Evolutionary conservation across 1,140 invertebrate species (phyloP).

Genomic region (Hyposmocoma kahamanoa): DNA sequence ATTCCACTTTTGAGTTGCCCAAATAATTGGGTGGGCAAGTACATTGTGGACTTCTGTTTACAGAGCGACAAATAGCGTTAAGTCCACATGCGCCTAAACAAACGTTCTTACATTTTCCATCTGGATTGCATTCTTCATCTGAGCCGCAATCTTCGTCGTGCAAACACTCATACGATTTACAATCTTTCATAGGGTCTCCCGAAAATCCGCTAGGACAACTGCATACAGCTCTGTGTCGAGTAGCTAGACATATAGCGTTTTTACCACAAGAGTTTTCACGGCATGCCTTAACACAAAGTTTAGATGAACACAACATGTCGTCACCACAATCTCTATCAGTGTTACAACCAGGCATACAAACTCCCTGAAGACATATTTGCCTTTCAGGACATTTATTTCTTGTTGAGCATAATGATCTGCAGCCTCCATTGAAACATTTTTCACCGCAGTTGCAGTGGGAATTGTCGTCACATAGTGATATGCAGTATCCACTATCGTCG

Average conservation of each 20-base stretch:
- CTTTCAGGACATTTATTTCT: constrained; percentile 69
- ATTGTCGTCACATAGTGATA: constrained; percentile 77
- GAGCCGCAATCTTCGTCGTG: constrained; percentile 84
- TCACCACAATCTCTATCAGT: constrained; percentile 86
- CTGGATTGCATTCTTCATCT: constrained; percentile 83
- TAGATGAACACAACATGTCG: constrained; percentile 83
- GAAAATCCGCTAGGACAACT: constrained; percentile 88
- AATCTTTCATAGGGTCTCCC: constrained; percentile 84
- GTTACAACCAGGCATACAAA: constrained; percentile 82
- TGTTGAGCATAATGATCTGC: constrained; percentile 76
- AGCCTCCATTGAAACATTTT: constrained; percentile 77
- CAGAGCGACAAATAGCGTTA: constrained; percentile 90
- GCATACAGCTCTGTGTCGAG: constrained; percentile 86
- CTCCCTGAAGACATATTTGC: constrained; percentile 72
- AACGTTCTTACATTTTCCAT: constrained; percentile 87
- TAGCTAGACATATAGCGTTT: constrained; percentile 84
- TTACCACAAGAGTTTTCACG: constrained; percentile 79
- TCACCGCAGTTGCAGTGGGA: constrained; percentile 86
- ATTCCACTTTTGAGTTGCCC: constrained; percentile 87
- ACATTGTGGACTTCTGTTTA: constrained; percentile 84
- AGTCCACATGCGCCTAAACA: constrained; percentile 87
- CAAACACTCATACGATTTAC: constrained; percentile 84
- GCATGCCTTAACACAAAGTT: constrained; percentile 86
- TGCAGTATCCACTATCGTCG: constrained; percentile 85
- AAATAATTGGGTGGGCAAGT: constrained; percentile 89